Percentiles rank a stretch among this genome's conserved stretches.
Evolutionary conservation across 1,140 invertebrate species (phyloP).

Genomic region (Ctenoplectra terminalis): DNA sequence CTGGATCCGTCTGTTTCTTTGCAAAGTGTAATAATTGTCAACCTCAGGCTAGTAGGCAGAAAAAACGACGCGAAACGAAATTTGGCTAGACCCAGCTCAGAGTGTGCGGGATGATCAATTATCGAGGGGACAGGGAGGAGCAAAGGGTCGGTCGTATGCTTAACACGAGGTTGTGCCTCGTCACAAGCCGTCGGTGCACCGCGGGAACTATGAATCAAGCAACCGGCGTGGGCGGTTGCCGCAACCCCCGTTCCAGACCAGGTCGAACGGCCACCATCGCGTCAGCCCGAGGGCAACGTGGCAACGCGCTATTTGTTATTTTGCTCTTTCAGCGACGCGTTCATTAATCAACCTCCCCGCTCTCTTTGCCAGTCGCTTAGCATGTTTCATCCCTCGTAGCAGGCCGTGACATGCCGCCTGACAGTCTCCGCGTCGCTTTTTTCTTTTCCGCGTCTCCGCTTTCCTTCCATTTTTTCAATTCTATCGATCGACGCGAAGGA

Average conservation of each 20-base stretch:
- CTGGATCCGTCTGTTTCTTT: not conserved
- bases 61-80: not conserved
- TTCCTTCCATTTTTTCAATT: not conserved
- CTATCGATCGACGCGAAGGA: slow-evolving; percentile 15
- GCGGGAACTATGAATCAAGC: slow-evolving; percentile 70
- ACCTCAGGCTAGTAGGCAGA: too few relatives aligned
- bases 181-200: slow-evolving; percentile 64
- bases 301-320: slow-evolving; percentile 79
- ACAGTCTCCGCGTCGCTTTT: slow-evolving; percentile 48
- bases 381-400: slow-evolving; percentile 75
- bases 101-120: slow-evolving; percentile 35
- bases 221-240: slow-evolving; percentile 32
- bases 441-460: not conserved
- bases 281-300: slow-evolving; percentile 57
- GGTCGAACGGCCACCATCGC: slow-evolving; percentile 35
- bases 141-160: slow-evolving; percentile 14
- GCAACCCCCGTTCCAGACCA: not conserved
- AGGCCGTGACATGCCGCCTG: slow-evolving; percentile 58
- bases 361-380: slow-evolving; percentile 70
- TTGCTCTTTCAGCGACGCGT: slow-evolving; percentile 76
- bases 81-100: not conserved
- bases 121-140: slow-evolving; percentile 13
- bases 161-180: slow-evolving; percentile 62
- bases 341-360: slow-evolving; percentile 78
- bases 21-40: not conserved